phyloP scores from a whole-genome alignment of 2,888 invertebrate species.

The Leptopilina syphax region DNA sequence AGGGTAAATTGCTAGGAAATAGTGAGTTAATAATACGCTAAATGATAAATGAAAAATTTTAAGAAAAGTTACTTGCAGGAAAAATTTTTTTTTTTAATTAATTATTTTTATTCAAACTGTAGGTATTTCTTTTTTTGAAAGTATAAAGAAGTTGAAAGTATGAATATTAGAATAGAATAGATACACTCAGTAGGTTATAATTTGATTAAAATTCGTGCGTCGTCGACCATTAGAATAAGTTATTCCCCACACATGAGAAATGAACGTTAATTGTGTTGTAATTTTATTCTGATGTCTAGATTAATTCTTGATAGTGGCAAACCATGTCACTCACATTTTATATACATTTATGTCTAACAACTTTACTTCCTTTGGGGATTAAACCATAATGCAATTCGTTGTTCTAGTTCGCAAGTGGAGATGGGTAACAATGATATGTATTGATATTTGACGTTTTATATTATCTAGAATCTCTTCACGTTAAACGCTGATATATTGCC shows the following conservation, averaged over 20 bases:
- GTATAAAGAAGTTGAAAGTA: too few relatives aligned
- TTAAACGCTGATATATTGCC: neutral
- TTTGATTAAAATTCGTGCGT: neutral
- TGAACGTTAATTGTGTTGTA: slow-evolving; percentile 6
- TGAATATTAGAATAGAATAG: neutral
- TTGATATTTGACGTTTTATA: slow-evolving; percentile 24
- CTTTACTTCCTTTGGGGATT: slow-evolving; percentile 19
- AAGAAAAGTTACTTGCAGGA: too few relatives aligned
- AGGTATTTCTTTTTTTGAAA: too few relatives aligned
- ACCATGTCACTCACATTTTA: slow-evolving; percentile 15
- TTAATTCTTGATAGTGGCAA: neutral
- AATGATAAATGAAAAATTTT: too few relatives aligned
- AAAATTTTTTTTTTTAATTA: too few relatives aligned
- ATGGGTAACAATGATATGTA: slow-evolving; percentile 21
- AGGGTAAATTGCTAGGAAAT: too few relatives aligned
- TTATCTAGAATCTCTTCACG: neutral
- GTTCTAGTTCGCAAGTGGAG: slow-evolving; percentile 8
- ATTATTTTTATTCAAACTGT: too few relatives aligned
- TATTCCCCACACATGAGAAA: neutral
- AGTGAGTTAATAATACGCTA: too few relatives aligned
- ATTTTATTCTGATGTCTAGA: slow-evolving; percentile 15
- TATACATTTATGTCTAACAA: slow-evolving; percentile 5
- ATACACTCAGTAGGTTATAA: neutral
- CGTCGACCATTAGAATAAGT: neutral
- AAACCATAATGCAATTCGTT: slow-evolving; percentile 18